Conservation (phyloP, 2,888 invertebrate genomes). For the Sturmia bella region DNA sequence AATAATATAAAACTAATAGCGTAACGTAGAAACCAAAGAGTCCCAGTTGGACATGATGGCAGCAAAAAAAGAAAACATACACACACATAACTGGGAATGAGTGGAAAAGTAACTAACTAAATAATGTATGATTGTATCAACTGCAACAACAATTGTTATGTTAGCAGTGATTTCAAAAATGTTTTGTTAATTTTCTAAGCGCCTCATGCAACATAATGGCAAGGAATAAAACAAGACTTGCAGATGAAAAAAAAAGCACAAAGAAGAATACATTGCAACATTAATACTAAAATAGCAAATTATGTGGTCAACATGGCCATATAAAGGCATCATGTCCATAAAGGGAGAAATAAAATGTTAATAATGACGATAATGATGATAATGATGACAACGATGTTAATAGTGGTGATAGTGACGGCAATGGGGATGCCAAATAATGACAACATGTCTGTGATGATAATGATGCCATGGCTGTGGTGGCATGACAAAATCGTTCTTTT, state of each 20-base stretch:
- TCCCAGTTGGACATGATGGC: not conserved
- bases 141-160: constrained; percentile 39
- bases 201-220: constrained; percentile 46
- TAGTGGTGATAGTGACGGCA: constrained; percentile 27
- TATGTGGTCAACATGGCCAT: constrained; percentile 62
- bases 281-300: constrained; percentile 66
- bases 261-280: constrained; percentile 45
- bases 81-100: not conserved
- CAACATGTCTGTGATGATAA: constrained; percentile 39
- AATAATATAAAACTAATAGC: constrained; percentile 48
- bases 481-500: too few relatives aligned
- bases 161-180: constrained; percentile 65
- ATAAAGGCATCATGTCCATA: constrained; percentile 61
- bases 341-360: constrained; percentile 60
- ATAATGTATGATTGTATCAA: constrained; percentile 5
- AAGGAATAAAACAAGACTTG: not conserved
- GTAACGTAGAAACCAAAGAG: constrained; percentile 15
- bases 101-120: constrained; percentile 9
- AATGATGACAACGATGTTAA: constrained; percentile 48
- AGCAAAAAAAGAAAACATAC: too few relatives aligned
- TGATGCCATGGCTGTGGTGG: constrained; percentile 27
- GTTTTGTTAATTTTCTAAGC: constrained; percentile 68
- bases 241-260: constrained; percentile 1
- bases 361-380: constrained; percentile 45
- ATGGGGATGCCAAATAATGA: constrained; percentile 43